A percentile compares a stretch with the other conserved stretches of the same genome.
Conservation (phyloP, 2,113 vertebrate species). For the Benitochromis conjunctus region DNA sequence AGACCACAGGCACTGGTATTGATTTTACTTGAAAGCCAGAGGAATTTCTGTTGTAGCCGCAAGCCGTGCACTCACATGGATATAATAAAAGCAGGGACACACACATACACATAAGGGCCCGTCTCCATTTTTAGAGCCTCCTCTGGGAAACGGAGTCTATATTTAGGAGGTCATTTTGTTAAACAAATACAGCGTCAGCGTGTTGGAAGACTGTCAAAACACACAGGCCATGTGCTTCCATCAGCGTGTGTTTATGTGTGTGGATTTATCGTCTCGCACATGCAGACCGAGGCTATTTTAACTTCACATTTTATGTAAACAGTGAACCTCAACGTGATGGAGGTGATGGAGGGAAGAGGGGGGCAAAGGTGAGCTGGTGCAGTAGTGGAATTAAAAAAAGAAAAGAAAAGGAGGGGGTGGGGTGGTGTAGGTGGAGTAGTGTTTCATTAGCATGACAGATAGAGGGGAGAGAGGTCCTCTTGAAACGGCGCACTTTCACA, state of each 20-base stretch:
- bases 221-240: constrained; percentile 22
- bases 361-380: not conserved
- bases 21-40: constrained; percentile 11
- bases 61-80: not conserved
- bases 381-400: not conserved
- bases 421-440: constrained; percentile 14
- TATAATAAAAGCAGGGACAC: not conserved
- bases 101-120: not conserved
- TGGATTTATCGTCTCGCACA: constrained; percentile 1
- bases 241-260: not conserved
- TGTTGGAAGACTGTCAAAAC: constrained; percentile 47
- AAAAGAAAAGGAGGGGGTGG: not conserved
- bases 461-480: not conserved
- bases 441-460: constrained; percentile 22
- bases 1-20: not conserved
- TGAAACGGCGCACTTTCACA: not conserved
- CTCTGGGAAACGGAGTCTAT: constrained; percentile 32
- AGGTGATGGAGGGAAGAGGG: not conserved
- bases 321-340: not conserved
- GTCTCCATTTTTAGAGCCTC: constrained; percentile 53
- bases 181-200: constrained; percentile 50
- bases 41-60: not conserved
- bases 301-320: constrained; percentile 21
- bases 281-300: constrained; percentile 12
- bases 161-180: constrained; percentile 58